These are phyloP conservation scores for Pseudomyrmex cubaensis DNA, from an alignment of 1,140 invertebrate genomes.

Conservation along the genomic window DNA sequence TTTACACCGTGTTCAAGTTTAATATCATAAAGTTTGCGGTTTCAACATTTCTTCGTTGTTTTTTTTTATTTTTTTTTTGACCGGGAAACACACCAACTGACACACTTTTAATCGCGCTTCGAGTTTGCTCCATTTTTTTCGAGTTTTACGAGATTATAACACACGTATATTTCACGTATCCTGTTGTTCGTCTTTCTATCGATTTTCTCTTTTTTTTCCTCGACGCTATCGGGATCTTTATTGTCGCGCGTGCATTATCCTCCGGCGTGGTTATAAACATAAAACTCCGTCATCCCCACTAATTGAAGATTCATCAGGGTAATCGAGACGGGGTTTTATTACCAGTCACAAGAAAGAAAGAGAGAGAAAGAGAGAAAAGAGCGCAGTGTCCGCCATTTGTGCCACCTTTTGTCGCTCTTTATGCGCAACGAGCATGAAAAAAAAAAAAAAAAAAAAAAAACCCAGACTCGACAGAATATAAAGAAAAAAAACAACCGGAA, in stretches of 20 bases:
- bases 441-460: constrained; percentile 33
- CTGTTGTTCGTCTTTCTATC: constrained; percentile 4
- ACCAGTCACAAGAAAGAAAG: constrained; percentile 35
- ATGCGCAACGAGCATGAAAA: constrained; percentile 50
- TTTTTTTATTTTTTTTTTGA: no score
- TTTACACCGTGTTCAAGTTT: no score
- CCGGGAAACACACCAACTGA: no score
- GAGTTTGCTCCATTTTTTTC: constrained; percentile 27
- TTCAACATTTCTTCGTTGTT: no score
- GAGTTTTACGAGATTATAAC: constrained; percentile 47
- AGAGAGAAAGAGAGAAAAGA: no score
- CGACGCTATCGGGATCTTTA: constrained; percentile 68
- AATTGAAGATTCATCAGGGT: constrained; percentile 78
- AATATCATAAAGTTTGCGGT: no score
- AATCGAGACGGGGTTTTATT: constrained; percentile 74
- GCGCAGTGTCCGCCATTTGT: not conserved
- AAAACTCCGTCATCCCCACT: constrained; percentile 67
- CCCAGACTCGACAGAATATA: constrained; percentile 36
- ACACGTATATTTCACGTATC: not conserved
- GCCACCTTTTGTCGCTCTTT: constrained; percentile 45
- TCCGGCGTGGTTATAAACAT: constrained; percentile 62
- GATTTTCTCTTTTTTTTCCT: not conserved
- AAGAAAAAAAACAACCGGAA: not conserved
- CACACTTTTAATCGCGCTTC: not conserved
- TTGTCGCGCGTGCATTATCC: constrained; percentile 66